A percentile compares a stretch with the other conserved stretches of the same genome.
Conservation (phyloP, 2,113 vertebrate species). For the Danio rerio region GRCz12tu NC_133185.1:24638501-24639000, state of each 20-base stretch:
- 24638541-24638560: background rate
- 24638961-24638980: too few species aligned
- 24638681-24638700: conserved; percentile 13
- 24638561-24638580: conserved; percentile 38
- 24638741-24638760: conserved; percentile 40
- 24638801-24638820: background rate
- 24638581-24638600: conserved; percentile 17
- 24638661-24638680: conserved; percentile 43
- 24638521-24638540: conserved; percentile 14
- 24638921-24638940: too few species aligned
- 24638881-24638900: background rate
- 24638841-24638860: background rate
- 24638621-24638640: conserved; percentile 18
- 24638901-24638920: too few species aligned
- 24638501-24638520: conserved; percentile 9
- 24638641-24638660: conserved; percentile 36
- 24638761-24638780: conserved; percentile 19
- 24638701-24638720: conserved; percentile 49
- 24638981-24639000: too few species aligned
- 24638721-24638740: conserved; percentile 50
- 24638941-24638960: too few species aligned
- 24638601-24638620: conserved; percentile 41
- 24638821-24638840: background rate
- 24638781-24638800: background rate
- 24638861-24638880: background rate